Evolutionary conservation across 2,797 vertebrate species (phyloP).

Genomic region (Pantherophis alleghaniensis): DNA sequence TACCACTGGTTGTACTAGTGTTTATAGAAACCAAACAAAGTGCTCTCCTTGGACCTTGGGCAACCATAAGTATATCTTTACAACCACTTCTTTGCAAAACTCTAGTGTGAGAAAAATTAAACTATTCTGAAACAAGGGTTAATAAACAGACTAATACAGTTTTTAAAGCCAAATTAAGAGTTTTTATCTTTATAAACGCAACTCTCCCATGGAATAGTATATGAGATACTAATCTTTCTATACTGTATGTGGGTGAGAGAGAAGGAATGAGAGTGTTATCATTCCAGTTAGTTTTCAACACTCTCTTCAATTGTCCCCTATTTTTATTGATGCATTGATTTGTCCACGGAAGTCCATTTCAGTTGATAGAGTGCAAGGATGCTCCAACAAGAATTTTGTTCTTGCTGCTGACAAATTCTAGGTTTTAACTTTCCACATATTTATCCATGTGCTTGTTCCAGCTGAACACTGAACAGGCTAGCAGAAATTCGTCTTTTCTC

Average conservation of each 20-base stretch:
- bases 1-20: not conserved
- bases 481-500: conserved; percentile 16
- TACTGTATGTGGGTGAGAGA: conserved; percentile 35
- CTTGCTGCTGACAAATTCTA: conserved; percentile 31
- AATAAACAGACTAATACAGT: not conserved
- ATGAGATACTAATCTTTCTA: conserved; percentile 49
- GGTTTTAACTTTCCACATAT: conserved; percentile 46
- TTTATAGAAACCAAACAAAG: not conserved
- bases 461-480: not conserved
- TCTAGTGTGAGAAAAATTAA: not conserved
- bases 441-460: conserved; percentile 14
- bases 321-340: conserved; percentile 48
- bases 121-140: conserved; percentile 8
- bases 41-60: not conserved
- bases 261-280: conserved; percentile 5
- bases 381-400: conserved; percentile 25
- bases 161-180: conserved; percentile 20
- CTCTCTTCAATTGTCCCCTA: not conserved
- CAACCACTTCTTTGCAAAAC: not conserved
- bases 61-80: not conserved
- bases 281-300: not conserved
- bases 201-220: not conserved
- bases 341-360: conserved; percentile 55
- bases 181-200: conserved; percentile 36
- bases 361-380: conserved; percentile 3